Percentiles rank a stretch among this genome's conserved stretches.
phyloP scores from a whole-genome alignment of 2,888 invertebrate genomes.

The Plusia festucae region DNA sequence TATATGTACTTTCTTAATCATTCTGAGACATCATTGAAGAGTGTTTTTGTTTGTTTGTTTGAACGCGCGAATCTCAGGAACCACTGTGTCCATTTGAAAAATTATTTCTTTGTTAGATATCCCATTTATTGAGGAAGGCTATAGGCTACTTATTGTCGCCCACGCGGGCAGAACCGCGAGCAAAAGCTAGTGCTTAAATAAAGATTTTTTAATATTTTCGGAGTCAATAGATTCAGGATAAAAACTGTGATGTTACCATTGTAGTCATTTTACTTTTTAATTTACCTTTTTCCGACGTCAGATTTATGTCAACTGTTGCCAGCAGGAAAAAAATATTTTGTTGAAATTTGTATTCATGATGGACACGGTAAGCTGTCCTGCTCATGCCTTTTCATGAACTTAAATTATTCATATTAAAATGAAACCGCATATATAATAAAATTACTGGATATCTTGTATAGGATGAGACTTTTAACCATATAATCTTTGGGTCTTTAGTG shows the following conservation, averaged over 20 bases:
- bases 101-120: too few relatives aligned
- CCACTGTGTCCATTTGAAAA: too few relatives aligned
- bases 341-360: conserved; percentile 8
- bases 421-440: background rate
- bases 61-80: too few relatives aligned
- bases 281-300: conserved; percentile 10
- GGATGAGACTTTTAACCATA: background rate
- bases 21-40: too few relatives aligned
- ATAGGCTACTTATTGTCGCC: too few relatives aligned
- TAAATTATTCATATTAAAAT: conserved; percentile 8
- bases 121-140: too few relatives aligned
- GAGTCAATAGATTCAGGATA: background rate
- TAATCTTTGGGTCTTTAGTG: too few relatives aligned
- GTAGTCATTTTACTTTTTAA: background rate
- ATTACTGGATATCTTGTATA: background rate
- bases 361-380: conserved; percentile 9
- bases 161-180: too few relatives aligned
- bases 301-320: background rate
- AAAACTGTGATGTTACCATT: conserved; percentile 2
- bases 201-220: background rate
- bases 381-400: background rate
- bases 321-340: conserved; percentile 11
- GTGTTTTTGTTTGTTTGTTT: too few relatives aligned
- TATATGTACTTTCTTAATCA: too few relatives aligned
- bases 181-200: background rate